Evolutionary conservation across 2,113 vertebrate genomes (phyloP), one percentile per base, ranked within the genome.

Genomic region (Myiopsitta monachus): DNA sequence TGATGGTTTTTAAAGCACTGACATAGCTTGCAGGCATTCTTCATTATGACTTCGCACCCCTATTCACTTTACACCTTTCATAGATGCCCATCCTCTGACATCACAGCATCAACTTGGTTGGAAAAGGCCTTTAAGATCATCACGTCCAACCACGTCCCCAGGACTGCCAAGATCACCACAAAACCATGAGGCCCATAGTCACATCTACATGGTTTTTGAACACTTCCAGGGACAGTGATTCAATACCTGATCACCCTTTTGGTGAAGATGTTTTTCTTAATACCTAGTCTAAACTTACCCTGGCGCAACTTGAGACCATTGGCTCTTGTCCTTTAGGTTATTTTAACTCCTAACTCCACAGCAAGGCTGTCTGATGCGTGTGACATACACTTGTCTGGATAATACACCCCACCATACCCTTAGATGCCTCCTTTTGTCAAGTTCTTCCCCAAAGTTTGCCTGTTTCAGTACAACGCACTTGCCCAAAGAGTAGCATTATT

Each of bases 11-110:
- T 44, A 39, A 88, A 85, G 41, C 36, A 61, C 52, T 22, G 22
- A 18, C 83, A 24, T 7, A 46, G 9, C 59, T 33, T 11, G 21
- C 33, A 52, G 39, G 17, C n/a, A 18, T 14, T 55, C 31, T 55
- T 15, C 6, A 12, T 26, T 66, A 43, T 0, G 8, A 28, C 43
- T 8, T 7, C 39, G 49, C 31, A 4, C 15, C n/a, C 9, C 17
- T n/a, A 4, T 43, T 51, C 0, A 2, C 66, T 77, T 54, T 19
- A 49, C 11, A 18, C 10, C 38, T 76, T 69, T 55, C 38, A 7
- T 1, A 41, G 24, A 47, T 27, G 4, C 23, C 26, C 12, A 26
- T 13, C 28, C 5, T 9, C 62, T 4, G 16, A 59, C 33, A 36
- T 59, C n/a, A 36, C 21, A 59, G 14, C 23, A 59, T 59, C 57